Evolutionary conservation across 1,140 invertebrate genomes (phyloP), one percentile per base, ranked within the genome.

Genomic region (Aphidius ervi): DNA sequence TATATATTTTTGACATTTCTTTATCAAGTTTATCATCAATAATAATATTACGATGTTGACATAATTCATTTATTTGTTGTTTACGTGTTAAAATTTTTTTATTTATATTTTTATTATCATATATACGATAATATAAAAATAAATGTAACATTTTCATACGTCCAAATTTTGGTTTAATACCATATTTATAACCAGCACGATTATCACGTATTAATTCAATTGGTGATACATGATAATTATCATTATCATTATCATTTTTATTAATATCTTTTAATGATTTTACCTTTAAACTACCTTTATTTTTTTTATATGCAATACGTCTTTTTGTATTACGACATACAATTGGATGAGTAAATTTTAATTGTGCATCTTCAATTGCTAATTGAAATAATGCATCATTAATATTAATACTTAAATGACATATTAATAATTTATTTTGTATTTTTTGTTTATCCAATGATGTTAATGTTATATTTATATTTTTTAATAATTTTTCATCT

Each of bases 121-220:
- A 86, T 2, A 87, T 76, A 5, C 92, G 67, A 70, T 91, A 91
- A 72, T 82, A 90, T 0, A 93, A 66, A 52, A 88, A 82, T 62
- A 85, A 76, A 67, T 93, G 90, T 16, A 93, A 64, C 9, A 83
- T 74, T 64, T 84, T 74, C 75, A 89, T 85, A 41, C 88, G 77
- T 4, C 86, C 70, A 65, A 91, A 89, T 74, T 91, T 92, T 0
- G 89, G 88, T 37, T 80, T 75, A 40, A 81, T 81, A 5, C 83
- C 84, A 68, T 83, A 83, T 41, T 73, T 70, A 67, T 70, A 75
- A 2, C 75, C 80, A 1, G 64, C 64, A 64, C 56, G 71, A 72
- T 63, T 23, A 68, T 69, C 46, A 59, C 62, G 63, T 54, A 61
- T 56, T 10, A 58, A 46, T 5, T 58, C 16, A n/a, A 5, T 20